Evolutionary conservation across 2,888 invertebrate genomes (phyloP).

Genomic region (Phrixothrix hirtus): DNA sequence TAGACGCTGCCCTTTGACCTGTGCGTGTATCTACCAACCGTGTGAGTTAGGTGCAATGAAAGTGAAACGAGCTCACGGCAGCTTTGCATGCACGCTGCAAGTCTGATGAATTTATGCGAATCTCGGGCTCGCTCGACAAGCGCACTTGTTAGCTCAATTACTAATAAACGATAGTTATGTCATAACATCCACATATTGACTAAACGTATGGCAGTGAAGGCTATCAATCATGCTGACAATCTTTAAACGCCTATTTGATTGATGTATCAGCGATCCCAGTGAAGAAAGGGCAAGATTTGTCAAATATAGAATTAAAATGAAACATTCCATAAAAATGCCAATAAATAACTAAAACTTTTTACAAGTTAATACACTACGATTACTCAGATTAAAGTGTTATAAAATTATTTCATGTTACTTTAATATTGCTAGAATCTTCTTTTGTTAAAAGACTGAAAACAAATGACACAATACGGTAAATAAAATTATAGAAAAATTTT

Average conservation of each 20-base stretch:
- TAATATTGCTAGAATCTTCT: too few relatives aligned
- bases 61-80: slow-evolving; percentile 32
- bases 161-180: slow-evolving; percentile 32
- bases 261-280: too few relatives aligned
- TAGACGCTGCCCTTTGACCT: slow-evolving; percentile 32
- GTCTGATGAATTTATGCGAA: slow-evolving; percentile 40
- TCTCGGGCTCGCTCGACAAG: slow-evolving; percentile 41
- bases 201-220: slow-evolving; percentile 32
- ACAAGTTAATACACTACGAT: too few relatives aligned
- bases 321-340: too few relatives aligned
- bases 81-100: slow-evolving; percentile 26
- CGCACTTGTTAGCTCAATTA: slow-evolving; percentile 42
- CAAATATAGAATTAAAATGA: too few relatives aligned
- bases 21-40: slow-evolving; percentile 27
- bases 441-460: too few relatives aligned
- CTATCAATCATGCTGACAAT: slow-evolving; percentile 36
- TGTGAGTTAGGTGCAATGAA: slow-evolving; percentile 32
- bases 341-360: too few relatives aligned
- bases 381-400: too few relatives aligned
- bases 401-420: too few relatives aligned
- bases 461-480: too few relatives aligned
- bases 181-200: slow-evolving; percentile 41
- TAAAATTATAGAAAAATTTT: too few relatives aligned
- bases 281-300: too few relatives aligned
- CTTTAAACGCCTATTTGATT: slow-evolving; percentile 14